Evolutionary conservation across 2,797 vertebrate species (phyloP).

Genomic region (Periparus ater): DNA sequence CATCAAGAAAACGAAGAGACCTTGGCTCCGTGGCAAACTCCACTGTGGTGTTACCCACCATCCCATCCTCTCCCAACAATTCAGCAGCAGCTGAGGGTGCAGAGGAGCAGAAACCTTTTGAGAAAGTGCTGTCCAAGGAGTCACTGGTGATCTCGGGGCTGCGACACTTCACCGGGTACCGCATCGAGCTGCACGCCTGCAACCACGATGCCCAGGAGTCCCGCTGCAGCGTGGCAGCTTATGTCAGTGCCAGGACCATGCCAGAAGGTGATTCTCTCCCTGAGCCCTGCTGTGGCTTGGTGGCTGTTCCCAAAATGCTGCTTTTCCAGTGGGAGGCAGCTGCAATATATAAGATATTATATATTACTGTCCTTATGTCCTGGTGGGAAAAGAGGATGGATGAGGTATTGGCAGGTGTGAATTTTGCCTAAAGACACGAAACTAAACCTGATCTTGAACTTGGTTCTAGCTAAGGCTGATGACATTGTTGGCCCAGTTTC

Average conservation of each 20-base stretch:
- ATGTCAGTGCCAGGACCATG: constrained; percentile 93
- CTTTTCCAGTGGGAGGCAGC: background rate
- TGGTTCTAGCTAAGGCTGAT: constrained; percentile 88
- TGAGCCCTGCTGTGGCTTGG: background rate
- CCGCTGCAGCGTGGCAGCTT: constrained; percentile 90
- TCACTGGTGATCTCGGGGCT: constrained; percentile 90
- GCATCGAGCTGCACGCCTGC: constrained; percentile 96
- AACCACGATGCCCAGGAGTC: constrained; percentile 81
- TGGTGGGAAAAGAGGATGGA: background rate
- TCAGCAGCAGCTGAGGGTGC: constrained; percentile 59
- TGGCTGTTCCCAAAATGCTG: background rate
- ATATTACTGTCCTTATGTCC: background rate
- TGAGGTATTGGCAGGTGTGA: background rate
- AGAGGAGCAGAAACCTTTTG: constrained; percentile 73
- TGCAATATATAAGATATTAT: fast-evolving
- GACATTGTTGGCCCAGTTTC: constrained; percentile 84
- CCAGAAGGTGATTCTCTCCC: constrained; percentile 82
- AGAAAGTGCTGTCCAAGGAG: constrained; percentile 85
- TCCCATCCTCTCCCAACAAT: constrained; percentile 56
- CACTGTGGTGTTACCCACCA: constrained; percentile 74
- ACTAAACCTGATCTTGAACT: background rate
- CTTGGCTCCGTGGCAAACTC: constrained; percentile 82
- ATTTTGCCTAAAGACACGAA: background rate
- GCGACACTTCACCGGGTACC: constrained; percentile 94
- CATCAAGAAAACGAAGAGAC: constrained; percentile 83